Base-by-base conservation (phyloP, 2,888 invertebrate genomes). In the Cactoblastis cactorum region DNA sequence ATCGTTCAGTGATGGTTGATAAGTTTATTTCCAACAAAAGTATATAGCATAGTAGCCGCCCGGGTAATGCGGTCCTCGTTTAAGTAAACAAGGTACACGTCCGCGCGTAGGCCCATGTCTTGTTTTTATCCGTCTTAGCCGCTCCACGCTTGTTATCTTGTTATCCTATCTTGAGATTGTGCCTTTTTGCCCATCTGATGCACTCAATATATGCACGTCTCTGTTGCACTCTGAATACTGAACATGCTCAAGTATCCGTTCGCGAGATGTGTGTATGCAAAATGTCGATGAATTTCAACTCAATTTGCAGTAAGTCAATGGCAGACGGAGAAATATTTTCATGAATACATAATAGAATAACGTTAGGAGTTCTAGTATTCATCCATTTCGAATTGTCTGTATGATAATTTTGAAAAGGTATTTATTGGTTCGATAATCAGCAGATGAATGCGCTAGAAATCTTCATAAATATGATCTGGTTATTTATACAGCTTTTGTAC, bases 161-260 rank as follows among this genome's bases (percentile, higher is more conserved):
- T 89, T 89, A 87, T 83, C 84, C 86, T 86, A 88, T 87, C 88
- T 83, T 66, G 72, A 83, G 85, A 86, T 86, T 84, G 79, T 83
- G 72, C 81, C 83, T 86, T 86, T 87, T 87, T 88, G 80, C 71
- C 67, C 72, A 71, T 69, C 71, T 73, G 72, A 72, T 74, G 72
- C 69, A 67, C 68, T 77, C 69, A 73, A 76, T 75, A 56, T 76
- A 75, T 74, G 73, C 71, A 76, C 74, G 71, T 76, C 74, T 73
- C 69, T 69, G 65, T 67, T 69, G 67, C 65, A 65, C 67, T 69
- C 66, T 66, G 57, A 67, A 63, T 64, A 58, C 58, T 56, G 62
- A 67, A 57, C 57, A 53, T 51, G 60, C 59, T 59, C 57, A 55
- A 56, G 61, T 65, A 54, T 53, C 51, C 43, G 49, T 45, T 39